These are phyloP conservation scores for Drosophila saltans DNA, from an alignment of 1,140 invertebrate species.

Conservation along the genomic window DNA sequence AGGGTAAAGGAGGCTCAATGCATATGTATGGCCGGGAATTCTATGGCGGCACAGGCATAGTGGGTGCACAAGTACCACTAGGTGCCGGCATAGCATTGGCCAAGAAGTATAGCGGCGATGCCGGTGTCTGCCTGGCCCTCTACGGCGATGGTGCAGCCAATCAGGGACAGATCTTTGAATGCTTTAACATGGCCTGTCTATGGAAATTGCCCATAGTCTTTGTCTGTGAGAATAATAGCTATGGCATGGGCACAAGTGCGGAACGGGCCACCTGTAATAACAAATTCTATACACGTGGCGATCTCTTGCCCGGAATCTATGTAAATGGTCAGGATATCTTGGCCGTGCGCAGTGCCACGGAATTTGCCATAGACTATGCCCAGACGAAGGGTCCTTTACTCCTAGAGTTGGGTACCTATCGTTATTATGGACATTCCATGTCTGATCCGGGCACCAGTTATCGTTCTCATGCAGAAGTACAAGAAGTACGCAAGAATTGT, in stretches of 20 bases:
- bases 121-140: conserved; percentile 92
- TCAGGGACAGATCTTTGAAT: conserved; percentile 92
- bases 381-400: conserved; percentile 93
- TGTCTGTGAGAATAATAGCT: conserved; percentile 96
- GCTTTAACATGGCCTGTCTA: conserved; percentile 91
- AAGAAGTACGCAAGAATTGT: conserved; percentile 92
- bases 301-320: conserved; percentile 87
- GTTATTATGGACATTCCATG: conserved; percentile 91
- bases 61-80: conserved; percentile 93
- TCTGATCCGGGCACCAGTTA: conserved; percentile 91
- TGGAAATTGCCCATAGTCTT: conserved; percentile 96
- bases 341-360: conserved; percentile 93
- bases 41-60: conserved; percentile 94
- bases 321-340: conserved; percentile 96
- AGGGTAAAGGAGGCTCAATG: conserved; percentile 89
- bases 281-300: conserved; percentile 92
- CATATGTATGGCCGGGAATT: conserved; percentile 87
- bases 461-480: conserved; percentile 92
- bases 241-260: conserved; percentile 93
- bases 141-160: conserved; percentile 99
- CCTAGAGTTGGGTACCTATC: conserved; percentile 92
- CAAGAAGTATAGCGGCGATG: conserved; percentile 91
- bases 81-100: conserved; percentile 96
- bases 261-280: conserved; percentile 90
- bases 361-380: conserved; percentile 89